Conservation (phyloP, 1,140 invertebrate genomes). For the Dysdera silvatica region DNA sequence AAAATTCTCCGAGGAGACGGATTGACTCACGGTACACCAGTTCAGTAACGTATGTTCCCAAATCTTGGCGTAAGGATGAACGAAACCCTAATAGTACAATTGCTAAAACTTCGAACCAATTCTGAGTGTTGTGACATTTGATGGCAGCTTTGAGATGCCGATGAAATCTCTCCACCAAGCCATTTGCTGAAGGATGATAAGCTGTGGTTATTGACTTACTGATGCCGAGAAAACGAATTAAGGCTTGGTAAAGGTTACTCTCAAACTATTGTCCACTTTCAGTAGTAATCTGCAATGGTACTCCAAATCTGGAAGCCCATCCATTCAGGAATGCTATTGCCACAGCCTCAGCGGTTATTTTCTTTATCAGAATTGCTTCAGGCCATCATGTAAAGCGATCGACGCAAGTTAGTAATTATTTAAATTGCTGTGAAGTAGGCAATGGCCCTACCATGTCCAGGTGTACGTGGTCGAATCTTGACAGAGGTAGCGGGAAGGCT, state of each 20-base stretch:
- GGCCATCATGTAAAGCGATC: slow-evolving; percentile 46
- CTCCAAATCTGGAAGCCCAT: slow-evolving; percentile 42
- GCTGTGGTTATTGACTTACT: slow-evolving; percentile 10
- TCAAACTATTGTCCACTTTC: slow-evolving; percentile 47
- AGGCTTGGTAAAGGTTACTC: slow-evolving; percentile 34
- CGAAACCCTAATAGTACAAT: slow-evolving; percentile 40
- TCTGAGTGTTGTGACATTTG: slow-evolving; percentile 4
- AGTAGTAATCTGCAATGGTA: slow-evolving; percentile 35
- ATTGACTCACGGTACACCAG: slow-evolving; percentile 33
- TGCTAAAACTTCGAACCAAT: slow-evolving; percentile 41
- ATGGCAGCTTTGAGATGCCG: slow-evolving; percentile 41
- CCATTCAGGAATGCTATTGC: slow-evolving; percentile 36
- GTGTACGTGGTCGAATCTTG: slow-evolving; percentile 44
- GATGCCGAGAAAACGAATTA: slow-evolving; percentile 17
- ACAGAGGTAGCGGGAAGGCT: not conserved
- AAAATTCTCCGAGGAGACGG: slow-evolving; percentile 30
- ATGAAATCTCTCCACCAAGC: slow-evolving; percentile 42
- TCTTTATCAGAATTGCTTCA: slow-evolving; percentile 41
- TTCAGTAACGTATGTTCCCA: slow-evolving; percentile 28
- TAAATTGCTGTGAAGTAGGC: slow-evolving; percentile 36
- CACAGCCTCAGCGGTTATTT: slow-evolving; percentile 42
- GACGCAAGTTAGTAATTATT: slow-evolving; percentile 44
- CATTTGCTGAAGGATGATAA: slow-evolving; percentile 40
- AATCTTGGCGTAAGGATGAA: slow-evolving; percentile 35
- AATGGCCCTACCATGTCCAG: slow-evolving; percentile 49